phyloP scores from a whole-genome alignment of 2,797 vertebrate genomes.

The Halcyon badia region DNA sequence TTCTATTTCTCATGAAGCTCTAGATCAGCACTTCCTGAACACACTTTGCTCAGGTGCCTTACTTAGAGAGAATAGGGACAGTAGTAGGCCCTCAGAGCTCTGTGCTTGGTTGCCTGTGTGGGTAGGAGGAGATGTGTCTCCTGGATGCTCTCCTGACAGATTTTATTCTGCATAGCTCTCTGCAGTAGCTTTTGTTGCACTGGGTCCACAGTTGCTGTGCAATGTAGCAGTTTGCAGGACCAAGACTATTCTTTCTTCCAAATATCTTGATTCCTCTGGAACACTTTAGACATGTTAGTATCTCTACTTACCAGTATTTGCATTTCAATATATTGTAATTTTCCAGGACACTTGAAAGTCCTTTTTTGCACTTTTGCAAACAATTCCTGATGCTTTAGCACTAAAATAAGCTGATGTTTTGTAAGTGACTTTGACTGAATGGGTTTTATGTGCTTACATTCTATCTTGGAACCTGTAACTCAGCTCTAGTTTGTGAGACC shows the following conservation, averaged over 20 bases:
- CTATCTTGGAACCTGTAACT: not conserved
- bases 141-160: not conserved
- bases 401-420: not conserved
- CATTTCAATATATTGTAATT: not conserved
- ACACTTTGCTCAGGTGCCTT: not conserved
- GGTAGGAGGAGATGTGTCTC: not conserved
- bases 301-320: not conserved
- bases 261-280: not conserved
- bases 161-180: not conserved
- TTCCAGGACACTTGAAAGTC: not conserved
- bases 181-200: not conserved
- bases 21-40: accelerated
- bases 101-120: not conserved
- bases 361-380: not conserved
- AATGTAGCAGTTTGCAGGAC: not conserved
- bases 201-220: not conserved
- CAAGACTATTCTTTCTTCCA: not conserved
- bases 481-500: not conserved
- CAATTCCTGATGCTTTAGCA: not conserved
- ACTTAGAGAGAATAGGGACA: not conserved
- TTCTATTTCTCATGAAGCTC: not conserved
- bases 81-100: not conserved
- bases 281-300: not conserved
- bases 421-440: not conserved
- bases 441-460: not conserved